phyloP scores from a whole-genome alignment of 1,140 invertebrate species.

The Eurosta solidaginis region DNA sequence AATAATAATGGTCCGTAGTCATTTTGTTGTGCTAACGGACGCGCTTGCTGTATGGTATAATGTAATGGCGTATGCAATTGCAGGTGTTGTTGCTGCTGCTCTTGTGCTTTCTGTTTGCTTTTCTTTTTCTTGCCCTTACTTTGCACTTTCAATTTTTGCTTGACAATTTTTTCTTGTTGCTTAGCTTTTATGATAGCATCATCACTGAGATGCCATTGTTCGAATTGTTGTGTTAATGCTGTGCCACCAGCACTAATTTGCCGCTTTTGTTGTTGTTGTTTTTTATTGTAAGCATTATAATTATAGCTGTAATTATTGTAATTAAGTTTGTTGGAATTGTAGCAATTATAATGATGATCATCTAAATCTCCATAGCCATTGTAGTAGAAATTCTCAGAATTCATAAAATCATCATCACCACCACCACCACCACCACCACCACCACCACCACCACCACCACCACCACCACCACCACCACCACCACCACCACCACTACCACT shows the following conservation, averaged over 20 bases:
- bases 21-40: constrained; percentile 45
- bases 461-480: constrained; percentile 1
- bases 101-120: neutral
- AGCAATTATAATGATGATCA: constrained; percentile 28
- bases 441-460: neutral
- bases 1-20: constrained; percentile 53
- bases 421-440: neutral
- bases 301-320: constrained; percentile 31
- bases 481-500: neutral
- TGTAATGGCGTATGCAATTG: neutral
- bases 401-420: neutral
- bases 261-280: constrained; percentile 23
- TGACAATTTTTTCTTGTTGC: neutral
- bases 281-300: constrained; percentile 31
- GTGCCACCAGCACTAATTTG: neutral
- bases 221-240: neutral
- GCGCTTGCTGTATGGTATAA: neutral
- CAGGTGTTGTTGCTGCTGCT: neutral
- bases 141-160: neutral
- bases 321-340: neutral
- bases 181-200: neutral
- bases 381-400: too few species aligned
- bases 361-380: constrained; percentile 23
- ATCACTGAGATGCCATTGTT: constrained; percentile 10
- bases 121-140: neutral